A percentile compares a stretch with the other conserved stretches of the same genome.
Conservation (phyloP, 2,113 vertebrate genomes). For the Bucco capensis region DNA sequence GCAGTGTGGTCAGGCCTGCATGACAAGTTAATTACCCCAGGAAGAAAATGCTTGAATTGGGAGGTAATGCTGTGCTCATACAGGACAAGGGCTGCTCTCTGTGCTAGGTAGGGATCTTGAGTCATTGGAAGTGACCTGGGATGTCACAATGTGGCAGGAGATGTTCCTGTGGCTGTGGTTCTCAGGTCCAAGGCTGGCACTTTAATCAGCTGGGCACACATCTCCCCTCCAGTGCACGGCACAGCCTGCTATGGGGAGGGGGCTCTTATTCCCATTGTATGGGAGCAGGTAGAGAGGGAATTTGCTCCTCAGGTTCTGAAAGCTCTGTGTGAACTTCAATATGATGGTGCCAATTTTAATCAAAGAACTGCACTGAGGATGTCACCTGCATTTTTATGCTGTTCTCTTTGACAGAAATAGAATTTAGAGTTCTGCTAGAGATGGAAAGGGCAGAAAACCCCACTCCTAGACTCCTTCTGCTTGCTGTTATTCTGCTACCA, state of each 20-base stretch:
- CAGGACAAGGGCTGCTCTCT: background rate
- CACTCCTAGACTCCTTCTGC: constrained; percentile 35
- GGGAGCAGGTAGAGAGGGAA: background rate
- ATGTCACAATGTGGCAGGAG: background rate
- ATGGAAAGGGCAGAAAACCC: constrained; percentile 5
- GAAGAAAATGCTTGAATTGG: background rate
- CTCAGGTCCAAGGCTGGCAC: background rate
- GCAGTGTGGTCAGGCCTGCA: background rate
- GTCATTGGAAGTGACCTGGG: background rate
- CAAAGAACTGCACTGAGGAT: constrained; percentile 35
- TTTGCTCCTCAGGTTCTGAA: constrained; percentile 7
- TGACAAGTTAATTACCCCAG: background rate
- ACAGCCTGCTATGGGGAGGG: background rate
- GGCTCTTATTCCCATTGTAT: background rate
- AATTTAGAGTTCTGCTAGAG: constrained; percentile 11
- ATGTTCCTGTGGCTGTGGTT: background rate
- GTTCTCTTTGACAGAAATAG: constrained; percentile 38
- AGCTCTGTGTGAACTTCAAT: background rate
- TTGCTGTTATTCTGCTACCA: constrained; percentile 36
- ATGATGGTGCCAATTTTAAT: constrained; percentile 21
- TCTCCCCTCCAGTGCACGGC: background rate
- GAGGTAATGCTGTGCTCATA: background rate
- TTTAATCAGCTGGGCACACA: background rate
- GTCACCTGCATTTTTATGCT: constrained; percentile 55
- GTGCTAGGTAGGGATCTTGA: background rate